phyloP scores from a whole-genome alignment of 2,888 invertebrate genomes.

The Fragum whitleyi region DNA sequence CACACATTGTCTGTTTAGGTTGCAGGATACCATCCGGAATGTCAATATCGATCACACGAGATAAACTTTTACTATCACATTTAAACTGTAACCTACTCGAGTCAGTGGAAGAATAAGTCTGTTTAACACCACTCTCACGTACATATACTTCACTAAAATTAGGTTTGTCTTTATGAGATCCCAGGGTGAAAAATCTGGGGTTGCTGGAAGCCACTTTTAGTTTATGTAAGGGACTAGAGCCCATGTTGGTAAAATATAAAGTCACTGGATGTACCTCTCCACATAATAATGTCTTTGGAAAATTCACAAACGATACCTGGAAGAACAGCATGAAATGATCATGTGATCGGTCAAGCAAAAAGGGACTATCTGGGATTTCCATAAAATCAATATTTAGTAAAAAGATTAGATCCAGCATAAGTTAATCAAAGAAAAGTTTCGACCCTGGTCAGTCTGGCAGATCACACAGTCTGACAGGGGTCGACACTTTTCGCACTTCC shows the following conservation, averaged over 20 bases:
- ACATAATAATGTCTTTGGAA: conserved; percentile 89
- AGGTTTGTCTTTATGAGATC: conserved; percentile 75
- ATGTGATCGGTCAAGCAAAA: too few species aligned
- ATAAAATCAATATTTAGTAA: too few species aligned
- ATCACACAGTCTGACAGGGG: too few species aligned
- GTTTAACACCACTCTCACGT: neutral
- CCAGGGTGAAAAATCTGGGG: conserved; percentile 89
- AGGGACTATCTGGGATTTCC: too few species aligned
- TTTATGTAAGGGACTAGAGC: conserved; percentile 86
- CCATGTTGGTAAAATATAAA: conserved; percentile 89
- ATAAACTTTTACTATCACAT: conserved; percentile 43
- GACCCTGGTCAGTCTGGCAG: too few species aligned
- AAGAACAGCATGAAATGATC: conserved; percentile 34
- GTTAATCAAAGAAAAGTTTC: too few species aligned
- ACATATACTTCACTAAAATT: conserved; percentile 77
- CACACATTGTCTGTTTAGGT: conserved; percentile 86
- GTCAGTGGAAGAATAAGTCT: conserved; percentile 12
- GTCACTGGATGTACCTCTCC: conserved; percentile 91
- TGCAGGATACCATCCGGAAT: conserved; percentile 85
- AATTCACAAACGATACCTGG: conserved; percentile 90
- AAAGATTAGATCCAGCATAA: too few species aligned
- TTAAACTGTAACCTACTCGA: conserved; percentile 18
- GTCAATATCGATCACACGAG: conserved; percentile 76
- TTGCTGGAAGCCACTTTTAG: conserved; percentile 89
- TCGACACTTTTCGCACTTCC: too few species aligned